These are phyloP conservation scores for Ectropis crepuscularia DNA, from an alignment of 2,888 invertebrate species.

Conservation along the genomic window DNA sequence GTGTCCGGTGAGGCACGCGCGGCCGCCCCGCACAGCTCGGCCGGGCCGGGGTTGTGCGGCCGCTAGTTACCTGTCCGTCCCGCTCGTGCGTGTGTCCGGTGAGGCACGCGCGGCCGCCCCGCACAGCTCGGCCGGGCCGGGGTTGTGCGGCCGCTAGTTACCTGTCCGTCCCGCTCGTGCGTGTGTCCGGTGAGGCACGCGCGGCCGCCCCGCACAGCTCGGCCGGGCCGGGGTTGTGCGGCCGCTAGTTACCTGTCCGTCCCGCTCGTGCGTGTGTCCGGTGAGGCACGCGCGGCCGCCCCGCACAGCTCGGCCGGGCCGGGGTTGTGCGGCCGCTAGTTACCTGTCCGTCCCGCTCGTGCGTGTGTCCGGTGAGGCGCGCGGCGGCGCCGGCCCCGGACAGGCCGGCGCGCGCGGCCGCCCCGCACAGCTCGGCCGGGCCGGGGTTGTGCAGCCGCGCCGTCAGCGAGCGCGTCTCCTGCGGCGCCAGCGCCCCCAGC, in stretches of 20 bases:
- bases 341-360: not conserved
- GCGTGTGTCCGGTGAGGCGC: not conserved
- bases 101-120: too few relatives aligned
- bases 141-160: too few relatives aligned
- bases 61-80: too few relatives aligned
- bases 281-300: slow-evolving; percentile 43
- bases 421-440: slow-evolving; percentile 57
- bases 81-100: not conserved
- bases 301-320: slow-evolving; percentile 57
- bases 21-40: too few relatives aligned
- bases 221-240: slow-evolving; percentile 42
- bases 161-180: not conserved
- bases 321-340: slow-evolving; percentile 24
- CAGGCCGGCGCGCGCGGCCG: slow-evolving; percentile 47
- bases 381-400: slow-evolving; percentile 32
- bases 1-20: too few relatives aligned
- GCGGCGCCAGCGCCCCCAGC: slow-evolving; percentile 87
- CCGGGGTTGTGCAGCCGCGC: slow-evolving; percentile 70
- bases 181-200: too few relatives aligned
- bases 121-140: too few relatives aligned
- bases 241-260: not conserved
- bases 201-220: too few relatives aligned
- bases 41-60: too few relatives aligned
- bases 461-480: slow-evolving; percentile 87
- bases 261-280: not conserved